Evolutionary conservation across 2,113 vertebrate species (phyloP).

Genomic region (Alexandromys fortis): DNA sequence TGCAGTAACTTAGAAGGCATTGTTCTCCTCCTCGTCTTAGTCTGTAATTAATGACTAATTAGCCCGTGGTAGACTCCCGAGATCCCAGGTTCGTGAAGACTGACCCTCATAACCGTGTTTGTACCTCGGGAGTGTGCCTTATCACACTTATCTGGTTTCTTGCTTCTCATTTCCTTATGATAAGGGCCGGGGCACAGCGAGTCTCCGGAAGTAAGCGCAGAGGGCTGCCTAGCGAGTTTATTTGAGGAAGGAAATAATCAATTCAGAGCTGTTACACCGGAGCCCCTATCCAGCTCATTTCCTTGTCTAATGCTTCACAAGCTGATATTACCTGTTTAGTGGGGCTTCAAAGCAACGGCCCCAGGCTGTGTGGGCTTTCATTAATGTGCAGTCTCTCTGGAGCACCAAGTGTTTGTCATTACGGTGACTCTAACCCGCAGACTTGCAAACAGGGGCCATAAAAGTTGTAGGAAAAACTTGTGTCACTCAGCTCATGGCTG

Average conservation of each 20-base stretch:
- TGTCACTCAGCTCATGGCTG: neutral
- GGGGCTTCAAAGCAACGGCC: slow-evolving; percentile 86
- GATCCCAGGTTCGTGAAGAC: neutral
- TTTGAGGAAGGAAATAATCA: slow-evolving; percentile 98
- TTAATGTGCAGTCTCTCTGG: slow-evolving; percentile 76
- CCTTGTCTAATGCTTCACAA: slow-evolving; percentile 89
- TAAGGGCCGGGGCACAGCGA: slow-evolving; percentile 89
- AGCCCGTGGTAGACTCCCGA: neutral
- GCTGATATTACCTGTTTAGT: slow-evolving; percentile 91
- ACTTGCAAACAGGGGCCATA: slow-evolving; percentile 56
- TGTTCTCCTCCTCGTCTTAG: neutral
- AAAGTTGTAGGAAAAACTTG: slow-evolving; percentile 27
- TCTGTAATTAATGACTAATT: slow-evolving; percentile 20
- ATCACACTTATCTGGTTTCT: slow-evolving; percentile 87
- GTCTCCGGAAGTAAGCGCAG: slow-evolving; percentile 91
- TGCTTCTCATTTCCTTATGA: slow-evolving; percentile 89
- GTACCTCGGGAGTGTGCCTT: slow-evolving; percentile 80
- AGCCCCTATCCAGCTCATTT: slow-evolving; percentile 90
- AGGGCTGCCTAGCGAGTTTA: slow-evolving; percentile 91
- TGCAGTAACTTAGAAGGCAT: neutral
- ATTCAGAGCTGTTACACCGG: slow-evolving; percentile 93
- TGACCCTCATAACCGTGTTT: neutral
- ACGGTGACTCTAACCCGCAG: neutral
- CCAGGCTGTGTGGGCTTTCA: slow-evolving; percentile 77
- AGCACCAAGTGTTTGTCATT: slow-evolving; percentile 73